These are phyloP conservation scores for Callimorpha dominula DNA, from an alignment of 2,888 invertebrate genomes.

Conservation along the genomic window DNA sequence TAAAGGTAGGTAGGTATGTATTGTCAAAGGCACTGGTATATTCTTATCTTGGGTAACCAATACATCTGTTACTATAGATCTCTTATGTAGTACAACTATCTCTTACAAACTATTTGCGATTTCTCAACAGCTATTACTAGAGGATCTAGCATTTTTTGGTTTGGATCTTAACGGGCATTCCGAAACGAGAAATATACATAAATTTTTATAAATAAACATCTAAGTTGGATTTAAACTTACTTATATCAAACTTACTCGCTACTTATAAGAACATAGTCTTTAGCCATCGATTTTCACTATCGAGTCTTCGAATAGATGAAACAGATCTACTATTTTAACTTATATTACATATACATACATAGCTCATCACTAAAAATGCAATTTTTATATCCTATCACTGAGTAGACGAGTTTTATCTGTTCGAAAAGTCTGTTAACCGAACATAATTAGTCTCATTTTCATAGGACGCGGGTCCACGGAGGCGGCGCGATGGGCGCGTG, in stretches of 20 bases:
- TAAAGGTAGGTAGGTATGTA: conserved; percentile 81
- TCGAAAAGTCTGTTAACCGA: conserved; percentile 85
- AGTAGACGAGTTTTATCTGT: conserved; percentile 85
- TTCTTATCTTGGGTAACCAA: conserved; percentile 70
- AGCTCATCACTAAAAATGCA: conserved; percentile 86
- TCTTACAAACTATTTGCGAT: conserved; percentile 69
- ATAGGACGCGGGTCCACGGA: conserved; percentile 59
- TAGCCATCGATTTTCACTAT: conserved; percentile 82
- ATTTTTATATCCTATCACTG: conserved; percentile 83
- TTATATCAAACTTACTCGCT: conserved; percentile 74
- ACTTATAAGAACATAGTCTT: conserved; percentile 84
- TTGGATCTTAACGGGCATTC: conserved; percentile 77
- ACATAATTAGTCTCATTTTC: conserved; percentile 74
- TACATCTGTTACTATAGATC: conserved; percentile 65
- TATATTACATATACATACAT: conserved; percentile 81
- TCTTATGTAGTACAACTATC: conserved; percentile 49
- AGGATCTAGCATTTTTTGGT: conserved; percentile 78
- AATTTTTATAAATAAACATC: conserved; percentile 82
- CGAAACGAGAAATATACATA: conserved; percentile 81
- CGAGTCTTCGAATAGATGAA: conserved; percentile 86
- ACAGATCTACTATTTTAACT: conserved; percentile 83
- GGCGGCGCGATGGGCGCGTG: conserved; percentile 41
- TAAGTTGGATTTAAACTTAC: conserved; percentile 80
- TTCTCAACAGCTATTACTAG: conserved; percentile 62
- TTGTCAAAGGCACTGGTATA: conserved; percentile 85